A percentile compares a stretch with the other conserved stretches of the same genome.
Evolutionary conservation across 2,113 vertebrate genomes (phyloP).

Genomic region (Cnemophilus loriae): DNA sequence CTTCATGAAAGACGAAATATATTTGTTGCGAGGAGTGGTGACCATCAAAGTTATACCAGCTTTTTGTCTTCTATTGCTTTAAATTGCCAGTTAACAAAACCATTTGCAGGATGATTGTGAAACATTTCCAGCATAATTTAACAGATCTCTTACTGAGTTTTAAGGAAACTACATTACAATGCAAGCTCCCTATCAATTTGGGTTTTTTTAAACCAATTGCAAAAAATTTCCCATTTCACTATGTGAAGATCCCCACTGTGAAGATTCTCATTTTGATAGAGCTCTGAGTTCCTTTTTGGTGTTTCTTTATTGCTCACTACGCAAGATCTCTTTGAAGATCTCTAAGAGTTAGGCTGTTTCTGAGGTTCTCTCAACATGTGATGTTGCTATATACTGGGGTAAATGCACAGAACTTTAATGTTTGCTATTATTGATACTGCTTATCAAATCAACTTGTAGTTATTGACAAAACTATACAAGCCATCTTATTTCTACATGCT

Average conservation of each 20-base stretch:
- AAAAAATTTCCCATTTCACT: background rate
- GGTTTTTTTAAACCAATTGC: background rate
- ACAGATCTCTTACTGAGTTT: background rate
- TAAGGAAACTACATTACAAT: background rate
- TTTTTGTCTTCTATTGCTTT: background rate
- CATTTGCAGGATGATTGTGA: background rate
- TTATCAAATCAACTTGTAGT: background rate
- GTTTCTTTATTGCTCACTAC: background rate
- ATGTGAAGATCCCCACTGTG: rapidly evolving
- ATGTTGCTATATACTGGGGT: rapidly evolving
- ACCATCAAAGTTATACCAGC: background rate
- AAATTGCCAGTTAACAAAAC: background rate
- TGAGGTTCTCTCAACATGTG: background rate
- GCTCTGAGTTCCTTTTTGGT: background rate
- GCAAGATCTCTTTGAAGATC: background rate
- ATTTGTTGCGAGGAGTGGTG: background rate
- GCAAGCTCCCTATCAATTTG: background rate
- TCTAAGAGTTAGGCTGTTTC: background rate
- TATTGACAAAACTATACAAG: background rate
- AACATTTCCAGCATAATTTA: background rate
- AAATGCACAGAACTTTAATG: background rate
- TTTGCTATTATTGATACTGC: background rate
- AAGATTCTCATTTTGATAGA: background rate
- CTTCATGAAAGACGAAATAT: background rate
- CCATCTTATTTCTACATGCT: background rate